Evolutionary conservation across 2,797 vertebrate species (phyloP).

Genomic region (Sebastes ruberrimus): DNA sequence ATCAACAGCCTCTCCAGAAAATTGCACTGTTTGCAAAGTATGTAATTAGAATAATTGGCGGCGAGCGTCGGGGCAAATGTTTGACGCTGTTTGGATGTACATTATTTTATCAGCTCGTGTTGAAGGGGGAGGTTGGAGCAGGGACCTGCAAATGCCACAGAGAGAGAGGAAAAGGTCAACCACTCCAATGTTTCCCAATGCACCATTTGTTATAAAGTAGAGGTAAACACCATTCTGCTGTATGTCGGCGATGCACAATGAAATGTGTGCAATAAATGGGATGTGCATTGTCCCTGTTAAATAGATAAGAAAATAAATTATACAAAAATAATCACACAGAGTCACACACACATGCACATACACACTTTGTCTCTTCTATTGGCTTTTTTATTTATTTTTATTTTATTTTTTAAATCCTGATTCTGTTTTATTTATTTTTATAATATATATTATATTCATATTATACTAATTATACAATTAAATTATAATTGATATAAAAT

Average conservation of each 20-base stretch:
- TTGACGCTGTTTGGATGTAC: constrained; percentile 36
- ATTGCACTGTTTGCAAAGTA: constrained; percentile 55
- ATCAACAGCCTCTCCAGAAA: constrained; percentile 61
- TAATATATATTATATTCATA: too few species aligned
- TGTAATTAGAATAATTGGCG: constrained; percentile 70
- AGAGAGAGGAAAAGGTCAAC: constrained; percentile 16
- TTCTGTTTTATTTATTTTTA: background rate
- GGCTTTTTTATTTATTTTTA: background rate
- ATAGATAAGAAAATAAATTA: background rate
- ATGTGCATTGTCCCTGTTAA: background rate
- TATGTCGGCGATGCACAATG: too few species aligned
- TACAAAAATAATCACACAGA: background rate
- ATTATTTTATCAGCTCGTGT: constrained; percentile 34
- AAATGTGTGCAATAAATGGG: background rate
- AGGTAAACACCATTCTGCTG: background rate
- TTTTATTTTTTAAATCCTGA: background rate
- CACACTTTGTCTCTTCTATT: background rate
- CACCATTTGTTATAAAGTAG: background rate
- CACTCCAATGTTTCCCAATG: background rate
- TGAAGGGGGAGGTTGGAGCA: background rate
- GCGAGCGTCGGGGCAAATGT: constrained; percentile 36
- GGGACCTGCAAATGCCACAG: constrained; percentile 20
- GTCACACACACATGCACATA: background rate
- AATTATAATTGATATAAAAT: too few species aligned
- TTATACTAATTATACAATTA: too few species aligned